phyloP scores from a whole-genome alignment of 1,140 invertebrate species.

The Hycleus phaleratus region DNA sequence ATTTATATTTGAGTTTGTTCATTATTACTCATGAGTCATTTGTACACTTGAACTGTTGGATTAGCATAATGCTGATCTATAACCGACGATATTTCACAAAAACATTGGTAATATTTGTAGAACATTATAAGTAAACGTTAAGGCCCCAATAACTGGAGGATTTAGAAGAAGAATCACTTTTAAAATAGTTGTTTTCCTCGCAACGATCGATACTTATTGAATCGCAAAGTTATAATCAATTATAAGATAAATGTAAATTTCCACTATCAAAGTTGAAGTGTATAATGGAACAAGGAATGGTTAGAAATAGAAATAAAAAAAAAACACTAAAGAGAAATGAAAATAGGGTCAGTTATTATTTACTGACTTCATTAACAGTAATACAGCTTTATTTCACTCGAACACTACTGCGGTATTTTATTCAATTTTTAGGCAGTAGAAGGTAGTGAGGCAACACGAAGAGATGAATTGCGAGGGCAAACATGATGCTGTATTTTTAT shows the following conservation, averaged over 20 bases:
- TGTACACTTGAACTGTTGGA: conserved; percentile 21
- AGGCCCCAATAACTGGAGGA: too few species aligned
- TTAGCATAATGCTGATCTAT: conserved; percentile 26
- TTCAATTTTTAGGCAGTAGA: conserved; percentile 25
- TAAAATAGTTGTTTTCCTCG: too few species aligned
- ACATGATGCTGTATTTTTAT: conserved; percentile 21
- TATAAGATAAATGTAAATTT: not conserved
- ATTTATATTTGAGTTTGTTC: conserved; percentile 3
- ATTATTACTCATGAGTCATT: conserved; percentile 19
- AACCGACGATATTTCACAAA: conserved; percentile 6
- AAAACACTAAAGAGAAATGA: conserved; percentile 4
- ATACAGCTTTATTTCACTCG: conserved; percentile 28
- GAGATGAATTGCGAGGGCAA: conserved; percentile 16
- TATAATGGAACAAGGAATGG: too few species aligned
- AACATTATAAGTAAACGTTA: too few species aligned
- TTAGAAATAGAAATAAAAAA: too few species aligned
- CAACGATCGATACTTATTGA: too few species aligned
- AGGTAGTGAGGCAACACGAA: not conserved
- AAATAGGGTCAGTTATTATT: conserved; percentile 21
- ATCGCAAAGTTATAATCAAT: too few species aligned
- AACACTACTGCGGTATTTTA: conserved; percentile 22
- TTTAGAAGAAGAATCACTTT: too few species aligned
- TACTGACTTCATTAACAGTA: conserved; percentile 30
- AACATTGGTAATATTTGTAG: not conserved
- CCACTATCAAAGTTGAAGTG: not conserved